Base-by-base conservation (phyloP, 1,140 invertebrate species). In the Agrypnia vestita region DNA sequence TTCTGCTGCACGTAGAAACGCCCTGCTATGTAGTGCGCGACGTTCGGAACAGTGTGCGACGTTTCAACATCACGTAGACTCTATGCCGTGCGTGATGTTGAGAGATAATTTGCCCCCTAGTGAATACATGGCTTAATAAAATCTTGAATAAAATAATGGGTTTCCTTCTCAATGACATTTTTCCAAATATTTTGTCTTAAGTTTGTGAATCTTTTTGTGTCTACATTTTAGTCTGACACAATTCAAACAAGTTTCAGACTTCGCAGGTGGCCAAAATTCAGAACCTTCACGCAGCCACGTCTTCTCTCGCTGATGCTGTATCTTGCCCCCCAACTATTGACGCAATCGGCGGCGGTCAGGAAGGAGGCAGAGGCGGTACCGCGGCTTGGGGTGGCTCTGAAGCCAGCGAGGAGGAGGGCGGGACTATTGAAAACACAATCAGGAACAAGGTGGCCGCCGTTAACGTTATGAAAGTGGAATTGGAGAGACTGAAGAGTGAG, bases 251-350 rank as follows among this genome's bases (percentile, higher is more conserved):
- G 64, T 78, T 81, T 59, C 84, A 77, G 51, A 81, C 53, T 84
- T 51, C 80, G 17, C 74, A 89, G 88, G 87, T 89, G 15, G 84
- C 86, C 7, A 88, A 90, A 75, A 89, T 90, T 74, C 88, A 90
- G 83, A 89, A 89, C 80, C 76, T 90, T 11, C 87, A 89, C 84
- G 88, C 87, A 85, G 86, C 86, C 0, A 87, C 88, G 8, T 84
- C 73, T 85, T 88, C 7, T 85, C 86, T 76, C 87, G 89, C 76
- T 86, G 86, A 13, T 87, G 89, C 80, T 87, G 87, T 19, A 86
- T 76, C 74, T 6, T 17, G 59, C 35, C 56, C 87, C 86, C 75
- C 86, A 86, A 86, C 11, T 85, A 19, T 17, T n/a, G 77, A 21
- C 85, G 86, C 9, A 85, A 15, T 12, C 9, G 77, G 85, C 47